phyloP scores from a whole-genome alignment of 2,113 vertebrate species.

The Burhinus oedicnemus region DNA sequence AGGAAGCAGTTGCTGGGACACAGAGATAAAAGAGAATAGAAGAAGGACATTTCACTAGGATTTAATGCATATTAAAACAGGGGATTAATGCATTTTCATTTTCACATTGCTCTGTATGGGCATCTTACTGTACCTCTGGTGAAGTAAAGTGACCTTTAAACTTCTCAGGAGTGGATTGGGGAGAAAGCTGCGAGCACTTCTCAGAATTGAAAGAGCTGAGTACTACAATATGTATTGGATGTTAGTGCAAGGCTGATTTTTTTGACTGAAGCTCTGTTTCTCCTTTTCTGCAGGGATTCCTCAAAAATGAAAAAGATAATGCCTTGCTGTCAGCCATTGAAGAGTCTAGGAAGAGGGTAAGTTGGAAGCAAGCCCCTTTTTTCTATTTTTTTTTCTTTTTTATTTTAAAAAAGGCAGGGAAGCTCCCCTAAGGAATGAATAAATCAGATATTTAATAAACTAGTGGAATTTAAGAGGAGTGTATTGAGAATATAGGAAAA shows the following conservation, averaged over 20 bases:
- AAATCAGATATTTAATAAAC: background rate
- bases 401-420: background rate
- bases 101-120: background rate
- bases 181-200: background rate
- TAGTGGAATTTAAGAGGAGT: background rate
- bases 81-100: slow-evolving; percentile 46
- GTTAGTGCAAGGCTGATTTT: background rate
- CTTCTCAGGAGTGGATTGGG: background rate
- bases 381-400: background rate
- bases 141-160: slow-evolving; percentile 36
- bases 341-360: slow-evolving; percentile 94
- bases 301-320: slow-evolving; percentile 98
- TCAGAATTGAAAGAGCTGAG: background rate
- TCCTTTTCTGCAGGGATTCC: slow-evolving; percentile 86
- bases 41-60: background rate
- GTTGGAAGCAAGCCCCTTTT: slow-evolving; percentile 27
- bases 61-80: slow-evolving; percentile 44
- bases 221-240: background rate
- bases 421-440: background rate
- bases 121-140: background rate
- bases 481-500: background rate
- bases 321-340: slow-evolving; percentile 94
- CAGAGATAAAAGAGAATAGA: slow-evolving; percentile 48
- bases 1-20: slow-evolving; percentile 30
- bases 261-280: background rate